These are phyloP conservation scores for Diachasmimorpha longicaudata DNA, from an alignment of 1,140 invertebrate genomes.

Conservation along the genomic window DNA sequence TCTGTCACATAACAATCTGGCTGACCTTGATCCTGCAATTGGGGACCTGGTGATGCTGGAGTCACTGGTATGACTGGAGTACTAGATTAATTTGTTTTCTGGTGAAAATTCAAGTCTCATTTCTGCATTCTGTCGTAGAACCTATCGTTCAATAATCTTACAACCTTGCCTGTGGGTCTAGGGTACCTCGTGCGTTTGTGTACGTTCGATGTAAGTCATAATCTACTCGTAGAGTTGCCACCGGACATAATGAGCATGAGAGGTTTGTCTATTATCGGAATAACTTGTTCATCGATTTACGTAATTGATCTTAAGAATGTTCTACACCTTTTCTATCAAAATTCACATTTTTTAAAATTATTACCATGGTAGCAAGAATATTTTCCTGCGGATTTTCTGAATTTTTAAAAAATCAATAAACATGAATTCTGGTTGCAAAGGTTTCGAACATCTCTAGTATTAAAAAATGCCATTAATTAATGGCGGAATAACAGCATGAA, in stretches of 20 bases:
- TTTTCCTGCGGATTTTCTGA: no score
- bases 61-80: constrained; percentile 60
- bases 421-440: no score
- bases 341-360: no score
- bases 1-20: constrained; percentile 70
- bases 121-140: constrained; percentile 58
- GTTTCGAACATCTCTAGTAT: no score
- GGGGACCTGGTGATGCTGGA: constrained; percentile 79
- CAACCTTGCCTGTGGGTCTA: constrained; percentile 64
- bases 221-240: constrained; percentile 65
- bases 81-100: no score
- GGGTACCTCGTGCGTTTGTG: constrained; percentile 67
- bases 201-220: constrained; percentile 67
- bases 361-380: no score
- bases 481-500: no score
- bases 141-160: constrained; percentile 68
- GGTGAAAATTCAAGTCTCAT: neutral
- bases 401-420: no score
- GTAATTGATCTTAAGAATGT: no score
- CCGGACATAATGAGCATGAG: constrained; percentile 67
- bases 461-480: no score
- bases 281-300: constrained; percentile 57
- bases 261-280: constrained; percentile 66
- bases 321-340: no score
- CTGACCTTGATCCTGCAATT: constrained; percentile 68